Evolutionary conservation across 2,797 vertebrate species (phyloP), one percentile per base, ranked within the genome.

Genomic region (Labeo calbasu): DNA sequence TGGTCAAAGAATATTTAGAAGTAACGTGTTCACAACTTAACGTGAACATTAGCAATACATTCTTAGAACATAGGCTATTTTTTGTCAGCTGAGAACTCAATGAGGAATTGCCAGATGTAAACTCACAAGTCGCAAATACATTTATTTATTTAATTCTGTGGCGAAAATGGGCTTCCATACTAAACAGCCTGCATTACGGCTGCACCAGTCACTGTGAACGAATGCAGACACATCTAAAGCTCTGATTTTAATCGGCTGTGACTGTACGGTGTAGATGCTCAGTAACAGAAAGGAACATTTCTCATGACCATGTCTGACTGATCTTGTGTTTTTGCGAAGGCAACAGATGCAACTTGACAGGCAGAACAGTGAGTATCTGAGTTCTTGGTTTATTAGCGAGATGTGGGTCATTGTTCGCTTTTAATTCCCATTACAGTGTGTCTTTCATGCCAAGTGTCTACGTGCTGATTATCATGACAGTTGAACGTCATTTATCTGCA

Each of bases 321-420:
- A 55, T 19, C 68, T 71, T 36, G 53, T 83, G 15, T 83, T 83
- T 46, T 9, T 46, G n/a, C 46, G 8, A 36, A 11, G 23, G 81
- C 51, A 59, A 12, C 46, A 81, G 75, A 88, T 70, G 57, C 63
- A 66, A 81, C 23, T 2, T 32, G 84, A 83, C 79, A 84, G 82
- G 79, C 57, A 77, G 79, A 86, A 79, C 36, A 70, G n/a, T 12
- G 50, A 53, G 66, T 57, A 71, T 71, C 28, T n/a, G 59, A 46
- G 80, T 59, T 46, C 19, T 32, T 28, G 80, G 7, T 36, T 28
- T 73, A 57, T 77, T 79, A 53, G 50, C 4, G 70, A 73, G 72
- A 79, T 83, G 79, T 84, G 46, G 70, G 65, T 86, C 79, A 84
- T 82, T 81, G 82, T 84, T 86, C 28, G 3, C 13, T 50, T 7